phyloP scores from a whole-genome alignment of 35 echinoderm and acorn worm genomes.

The Lytechinus pictus region DNA sequence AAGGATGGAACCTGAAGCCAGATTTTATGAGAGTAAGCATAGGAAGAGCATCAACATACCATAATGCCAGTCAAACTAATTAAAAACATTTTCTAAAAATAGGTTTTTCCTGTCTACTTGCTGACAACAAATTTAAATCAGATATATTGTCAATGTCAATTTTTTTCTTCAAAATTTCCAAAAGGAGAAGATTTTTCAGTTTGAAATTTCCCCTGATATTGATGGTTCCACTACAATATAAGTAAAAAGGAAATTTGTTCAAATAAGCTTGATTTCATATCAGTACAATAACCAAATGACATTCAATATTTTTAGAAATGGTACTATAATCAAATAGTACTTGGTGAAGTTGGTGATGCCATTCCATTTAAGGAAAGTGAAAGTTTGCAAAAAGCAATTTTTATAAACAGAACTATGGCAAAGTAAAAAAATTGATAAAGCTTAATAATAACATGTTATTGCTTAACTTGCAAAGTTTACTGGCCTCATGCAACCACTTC shows the following conservation, averaged over 20 bases:
- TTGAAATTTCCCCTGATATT: not conserved
- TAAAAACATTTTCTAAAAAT: not conserved
- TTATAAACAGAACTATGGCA: too few species aligned
- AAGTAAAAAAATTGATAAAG: too few species aligned
- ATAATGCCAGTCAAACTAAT: not conserved
- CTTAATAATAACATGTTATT: too few species aligned
- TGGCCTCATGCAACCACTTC: too few species aligned
- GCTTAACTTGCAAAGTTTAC: too few species aligned
- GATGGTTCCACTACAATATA: not conserved
- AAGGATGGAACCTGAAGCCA: not conserved
- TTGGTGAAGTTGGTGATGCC: too few species aligned
- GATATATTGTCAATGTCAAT: not conserved
- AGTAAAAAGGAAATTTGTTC: not conserved
- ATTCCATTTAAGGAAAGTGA: too few species aligned
- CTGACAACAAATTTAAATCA: not conserved
- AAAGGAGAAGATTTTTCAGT: not conserved
- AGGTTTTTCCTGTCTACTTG: not conserved
- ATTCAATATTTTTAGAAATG: not conserved
- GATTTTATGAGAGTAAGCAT: not conserved
- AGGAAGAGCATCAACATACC: not conserved
- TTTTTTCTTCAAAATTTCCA: not conserved
- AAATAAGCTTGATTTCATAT: not conserved
- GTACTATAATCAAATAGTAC: too few species aligned
- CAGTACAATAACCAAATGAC: not conserved
- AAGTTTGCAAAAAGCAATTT: too few species aligned